These are phyloP conservation scores for Brachystomella parvula DNA, from an alignment of 1,140 invertebrate genomes.

Conservation along the genomic window DNA sequence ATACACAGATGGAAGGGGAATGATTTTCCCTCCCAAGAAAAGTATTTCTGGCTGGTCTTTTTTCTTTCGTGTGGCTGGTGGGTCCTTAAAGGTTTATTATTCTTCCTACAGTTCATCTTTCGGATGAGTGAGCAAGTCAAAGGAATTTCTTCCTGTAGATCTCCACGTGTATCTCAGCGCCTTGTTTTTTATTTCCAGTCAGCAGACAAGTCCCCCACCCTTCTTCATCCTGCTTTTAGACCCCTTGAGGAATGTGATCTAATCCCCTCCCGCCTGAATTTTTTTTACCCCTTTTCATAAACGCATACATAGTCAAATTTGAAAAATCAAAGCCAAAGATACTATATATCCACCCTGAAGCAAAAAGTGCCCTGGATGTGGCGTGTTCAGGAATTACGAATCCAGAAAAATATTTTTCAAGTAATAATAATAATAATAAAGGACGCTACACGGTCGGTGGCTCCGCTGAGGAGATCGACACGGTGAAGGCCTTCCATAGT, in stretches of 20 bases:
- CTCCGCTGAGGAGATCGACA: background rate
- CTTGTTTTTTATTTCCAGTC: background rate
- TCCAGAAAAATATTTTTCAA: background rate
- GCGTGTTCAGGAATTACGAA: too few species aligned
- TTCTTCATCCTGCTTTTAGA: too few species aligned
- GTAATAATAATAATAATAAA: background rate
- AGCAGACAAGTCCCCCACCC: background rate
- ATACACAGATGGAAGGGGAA: background rate
- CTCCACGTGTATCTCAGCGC: background rate
- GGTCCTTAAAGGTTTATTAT: background rate
- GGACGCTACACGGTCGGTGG: background rate
- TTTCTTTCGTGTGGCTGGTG: background rate
- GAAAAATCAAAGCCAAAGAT: too few species aligned
- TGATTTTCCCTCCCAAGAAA: background rate
- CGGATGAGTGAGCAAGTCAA: background rate
- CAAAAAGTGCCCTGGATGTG: background rate
- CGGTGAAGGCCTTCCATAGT: background rate
- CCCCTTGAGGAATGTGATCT: background rate
- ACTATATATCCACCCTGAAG: background rate
- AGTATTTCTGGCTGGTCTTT: background rate
- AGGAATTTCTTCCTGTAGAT: background rate
- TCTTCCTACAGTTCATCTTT: background rate
- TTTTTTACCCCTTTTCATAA: background rate
- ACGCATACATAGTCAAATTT: background rate
- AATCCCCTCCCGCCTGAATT: background rate